Evolutionary conservation across 2,888 invertebrate genomes (phyloP), one percentile per base, ranked within the genome.

Genomic region (Flexamia atlantica): DNA sequence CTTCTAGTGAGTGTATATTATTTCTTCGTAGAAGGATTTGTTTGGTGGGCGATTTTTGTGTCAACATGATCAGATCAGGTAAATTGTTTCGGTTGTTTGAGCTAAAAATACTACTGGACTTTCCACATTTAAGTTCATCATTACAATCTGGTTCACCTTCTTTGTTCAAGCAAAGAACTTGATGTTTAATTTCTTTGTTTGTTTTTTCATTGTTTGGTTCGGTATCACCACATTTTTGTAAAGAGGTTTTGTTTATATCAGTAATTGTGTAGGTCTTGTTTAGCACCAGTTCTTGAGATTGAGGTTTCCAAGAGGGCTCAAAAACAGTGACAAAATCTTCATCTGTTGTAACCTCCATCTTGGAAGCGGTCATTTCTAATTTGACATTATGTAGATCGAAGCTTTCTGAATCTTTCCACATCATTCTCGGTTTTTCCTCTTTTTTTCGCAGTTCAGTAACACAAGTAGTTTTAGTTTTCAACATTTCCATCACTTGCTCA

Each of bases 341-440:
- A 57, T 0, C n/a, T 25, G 76, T 28, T 4, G 79, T 79, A 9
- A 17, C 20, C 32, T 79, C 79, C 79, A 79, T 79, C 46, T 79
- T 79, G 30, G 79, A 79, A 28, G 57, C 79, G 20, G 79, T 79
- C 79, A 79, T 79, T 57, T 79, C 79, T 50, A 79, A 30, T 46
- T 79, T 25, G 0, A 57, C 32, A 53, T 53, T 32, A 14, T 76
- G 14, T 46, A 76, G 46, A 42, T 76, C n/a, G n/a, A 14, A 2
- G 40, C 20, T 72, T 14, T 25, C 40, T 4, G 74, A 36, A 23
- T 46, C 42, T 42, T 42, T 79, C 79, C 79, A 79, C 30, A 32
- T 79, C 74, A 76, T 76, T 17, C 74, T 42, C 17, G 32, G 2
- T 50, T 79, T 57, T 10, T 57, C 57, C 32, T 5, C 32, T 25